These are phyloP conservation scores for Galbula dea DNA, from an alignment of 2,113 vertebrate species.

Conservation along the genomic window DNA sequence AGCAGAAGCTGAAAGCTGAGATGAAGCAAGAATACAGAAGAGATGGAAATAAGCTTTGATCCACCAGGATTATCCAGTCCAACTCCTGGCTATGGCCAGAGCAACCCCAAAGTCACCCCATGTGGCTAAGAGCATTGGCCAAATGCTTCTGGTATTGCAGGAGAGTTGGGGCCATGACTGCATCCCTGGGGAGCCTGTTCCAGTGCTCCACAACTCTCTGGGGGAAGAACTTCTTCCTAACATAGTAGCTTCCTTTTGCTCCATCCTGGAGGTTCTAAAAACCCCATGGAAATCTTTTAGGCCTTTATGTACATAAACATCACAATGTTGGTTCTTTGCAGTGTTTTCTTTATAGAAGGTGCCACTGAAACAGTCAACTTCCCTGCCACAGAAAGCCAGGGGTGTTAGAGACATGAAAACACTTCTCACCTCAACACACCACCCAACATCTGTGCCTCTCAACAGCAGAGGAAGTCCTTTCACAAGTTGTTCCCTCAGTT, in stretches of 20 bases:
- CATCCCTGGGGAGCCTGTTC: too few relatives aligned
- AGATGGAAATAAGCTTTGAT: too few relatives aligned
- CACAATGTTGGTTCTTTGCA: background rate
- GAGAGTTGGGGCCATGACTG: too few relatives aligned
- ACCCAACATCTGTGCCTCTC: background rate
- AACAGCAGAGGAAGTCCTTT: background rate
- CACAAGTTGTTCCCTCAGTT: background rate
- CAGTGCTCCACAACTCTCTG: too few relatives aligned
- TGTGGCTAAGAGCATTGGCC: too few relatives aligned
- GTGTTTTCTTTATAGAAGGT: background rate
- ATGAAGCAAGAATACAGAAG: background rate
- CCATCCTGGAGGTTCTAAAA: background rate
- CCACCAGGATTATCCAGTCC: too few relatives aligned
- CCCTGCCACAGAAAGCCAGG: background rate
- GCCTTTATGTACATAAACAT: background rate
- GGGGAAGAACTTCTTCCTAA: too few relatives aligned
- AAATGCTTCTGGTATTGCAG: too few relatives aligned
- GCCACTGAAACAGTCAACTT: background rate
- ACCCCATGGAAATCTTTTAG: background rate
- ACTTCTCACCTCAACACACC: background rate
- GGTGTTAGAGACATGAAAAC: background rate
- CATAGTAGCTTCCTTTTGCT: background rate
- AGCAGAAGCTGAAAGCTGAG: background rate
- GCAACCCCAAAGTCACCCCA: too few relatives aligned
- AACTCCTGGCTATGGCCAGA: too few relatives aligned